These are phyloP conservation scores for Lasaia peninsularis DNA, from an alignment of 1,140 invertebrate species.

Conservation along the genomic window DNA sequence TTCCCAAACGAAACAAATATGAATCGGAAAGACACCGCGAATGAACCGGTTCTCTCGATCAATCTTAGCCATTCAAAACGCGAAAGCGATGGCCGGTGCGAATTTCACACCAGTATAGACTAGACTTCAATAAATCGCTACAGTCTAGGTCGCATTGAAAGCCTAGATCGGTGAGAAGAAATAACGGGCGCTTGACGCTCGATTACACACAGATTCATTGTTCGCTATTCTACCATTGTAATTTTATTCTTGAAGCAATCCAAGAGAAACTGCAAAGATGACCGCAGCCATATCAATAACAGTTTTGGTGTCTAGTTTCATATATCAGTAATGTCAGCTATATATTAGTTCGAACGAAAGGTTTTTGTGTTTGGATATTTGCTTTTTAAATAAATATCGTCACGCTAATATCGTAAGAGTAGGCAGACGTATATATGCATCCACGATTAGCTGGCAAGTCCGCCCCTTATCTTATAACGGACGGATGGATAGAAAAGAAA, in stretches of 20 bases:
- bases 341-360: no score
- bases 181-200: conserved; percentile 50
- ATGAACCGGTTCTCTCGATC: conserved; percentile 58
- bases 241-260: conserved; percentile 11
- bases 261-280: background rate
- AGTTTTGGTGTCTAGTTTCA: background rate
- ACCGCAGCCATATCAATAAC: conserved; percentile 1
- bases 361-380: no score
- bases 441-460: no score
- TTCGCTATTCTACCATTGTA: conserved; percentile 28
- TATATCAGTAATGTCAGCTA: no score
- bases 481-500: no score
- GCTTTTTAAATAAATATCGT: no score
- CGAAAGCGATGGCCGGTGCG: conserved; percentile 59
- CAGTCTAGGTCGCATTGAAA: conserved; percentile 48
- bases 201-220: conserved; percentile 35
- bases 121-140: conserved; percentile 58
- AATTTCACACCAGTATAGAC: conserved; percentile 72
- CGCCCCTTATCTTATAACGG: no score
- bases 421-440: no score
- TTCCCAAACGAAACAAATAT: background rate
- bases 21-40: conserved; percentile 27
- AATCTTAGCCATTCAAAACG: conserved; percentile 60
- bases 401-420: no score
- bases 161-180: conserved; percentile 66